Evolutionary conservation across 1,140 invertebrate species (phyloP), one percentile per base, ranked within the genome.

Genomic region (Lutraria rhynchaena): DNA sequence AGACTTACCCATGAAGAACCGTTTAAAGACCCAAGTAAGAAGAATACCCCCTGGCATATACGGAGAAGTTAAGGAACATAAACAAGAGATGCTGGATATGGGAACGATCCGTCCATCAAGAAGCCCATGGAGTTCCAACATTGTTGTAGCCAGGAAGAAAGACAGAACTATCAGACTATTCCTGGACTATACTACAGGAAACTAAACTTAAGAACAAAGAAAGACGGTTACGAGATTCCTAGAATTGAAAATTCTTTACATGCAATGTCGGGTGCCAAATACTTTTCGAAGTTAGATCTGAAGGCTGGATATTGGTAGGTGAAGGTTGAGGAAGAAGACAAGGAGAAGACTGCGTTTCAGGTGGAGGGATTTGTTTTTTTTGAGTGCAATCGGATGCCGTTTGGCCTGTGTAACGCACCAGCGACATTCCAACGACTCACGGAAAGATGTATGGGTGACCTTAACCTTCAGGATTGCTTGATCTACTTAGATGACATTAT

Each of bases 401-500:
- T 74, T 58, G 70, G 70, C 27, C 22, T 74, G 55, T 13, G 33
- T n/a, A 74, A 51, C 5, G 37, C 29, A 17, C 55, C 70, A 37
- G 70, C 53, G 11, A 55, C 58, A 24, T 74, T 74, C 55, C 53
- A 74, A 27, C 31, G 70, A 17, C 27, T 74, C 1, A 74, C 58
- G 31, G 70, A 74, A 37, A 37, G 58, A 41, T 35, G 57, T 19
- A 24, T 74, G 35, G 3, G 24, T 37, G 53, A 55, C n/a, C 24
- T 74, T 17, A 60, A 51, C 9, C 58, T 58, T 31, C 41, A 74
- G 44, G 44, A 41, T 19, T 74, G 70, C 41, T 27, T 78, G 17
- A 58, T 78, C 7, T 78, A 78, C 53, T 35, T 67, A 7, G 61
- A 78, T 69, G 75, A 78, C 33, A n/a, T 78, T 19, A 9, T 78